phyloP scores from a whole-genome alignment of 2,113 vertebrate species.

The Vanacampus margaritifer region DNA sequence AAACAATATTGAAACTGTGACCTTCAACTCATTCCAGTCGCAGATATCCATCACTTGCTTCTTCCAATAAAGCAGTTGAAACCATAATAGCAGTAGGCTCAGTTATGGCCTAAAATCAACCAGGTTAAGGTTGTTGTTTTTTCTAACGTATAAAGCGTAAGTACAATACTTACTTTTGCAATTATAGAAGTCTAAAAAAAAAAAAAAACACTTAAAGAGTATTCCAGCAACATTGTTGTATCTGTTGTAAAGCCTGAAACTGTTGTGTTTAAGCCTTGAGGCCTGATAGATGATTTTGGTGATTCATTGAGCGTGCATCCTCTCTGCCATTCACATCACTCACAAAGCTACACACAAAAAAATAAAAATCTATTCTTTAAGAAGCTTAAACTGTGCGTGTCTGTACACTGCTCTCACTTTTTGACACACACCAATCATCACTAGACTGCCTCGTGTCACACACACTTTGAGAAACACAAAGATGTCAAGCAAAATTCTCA shows the following conservation, averaged over 20 bases:
- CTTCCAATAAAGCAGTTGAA: no score
- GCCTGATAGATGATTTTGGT: conserved; percentile 30
- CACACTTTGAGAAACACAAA: conserved; percentile 72
- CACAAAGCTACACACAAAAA: conserved; percentile 20
- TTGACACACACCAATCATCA: conserved; percentile 20
- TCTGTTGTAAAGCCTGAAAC: background rate
- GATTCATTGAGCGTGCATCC: conserved; percentile 41
- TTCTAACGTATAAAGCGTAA: no score
- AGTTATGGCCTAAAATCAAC: no score
- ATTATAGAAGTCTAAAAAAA: no score
- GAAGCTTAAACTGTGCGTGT: conserved; percentile 22
- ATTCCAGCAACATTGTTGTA: background rate
- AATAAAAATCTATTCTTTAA: conserved; percentile 29
- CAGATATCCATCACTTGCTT: no score
- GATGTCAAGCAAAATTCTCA: conserved; percentile 44
- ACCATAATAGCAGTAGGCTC: no score
- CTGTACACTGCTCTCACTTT: conserved; percentile 16
- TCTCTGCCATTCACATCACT: conserved; percentile 43
- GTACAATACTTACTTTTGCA: no score
- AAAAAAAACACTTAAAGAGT: no score
- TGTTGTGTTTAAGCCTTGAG: background rate
- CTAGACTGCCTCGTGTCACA: conserved; percentile 58
- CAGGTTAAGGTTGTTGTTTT: no score
- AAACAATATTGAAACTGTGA: no score
- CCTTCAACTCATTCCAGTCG: no score